phyloP scores from a whole-genome alignment of 2,888 invertebrate species.

The Leptinotarsa haldemani region DNA sequence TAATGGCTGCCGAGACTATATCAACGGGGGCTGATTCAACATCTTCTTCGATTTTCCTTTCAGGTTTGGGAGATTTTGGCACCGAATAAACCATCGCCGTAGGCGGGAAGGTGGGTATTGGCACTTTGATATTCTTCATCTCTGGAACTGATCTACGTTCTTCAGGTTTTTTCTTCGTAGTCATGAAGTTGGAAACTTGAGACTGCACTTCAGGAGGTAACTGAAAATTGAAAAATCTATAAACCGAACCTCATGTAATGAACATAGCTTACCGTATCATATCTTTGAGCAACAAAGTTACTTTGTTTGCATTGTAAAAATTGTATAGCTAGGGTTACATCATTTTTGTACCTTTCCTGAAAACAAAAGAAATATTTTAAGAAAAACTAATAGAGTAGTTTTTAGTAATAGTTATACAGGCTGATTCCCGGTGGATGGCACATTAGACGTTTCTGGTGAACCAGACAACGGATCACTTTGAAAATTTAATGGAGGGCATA shows the following conservation, averaged over 20 bases:
- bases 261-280: conserved; percentile 80
- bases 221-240: conserved; percentile 68
- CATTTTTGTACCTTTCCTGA: conserved; percentile 93
- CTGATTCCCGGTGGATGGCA: no score
- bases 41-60: conserved; percentile 66
- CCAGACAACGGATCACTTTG: no score
- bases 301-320: conserved; percentile 94
- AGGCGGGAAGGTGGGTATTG: conserved; percentile 84
- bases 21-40: conserved; percentile 75
- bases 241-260: background rate
- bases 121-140: conserved; percentile 77
- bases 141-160: conserved; percentile 63
- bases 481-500: no score
- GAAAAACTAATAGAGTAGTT: no score
- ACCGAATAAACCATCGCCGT: conserved; percentile 84
- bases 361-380: conserved; percentile 60
- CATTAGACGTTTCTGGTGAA: no score
- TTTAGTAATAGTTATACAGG: no score
- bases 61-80: conserved; percentile 64
- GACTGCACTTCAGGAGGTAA: conserved; percentile 92
- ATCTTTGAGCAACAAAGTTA: conserved; percentile 91
- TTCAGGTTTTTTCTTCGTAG: conserved; percentile 72
- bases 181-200: conserved; percentile 83
- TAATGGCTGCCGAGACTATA: conserved; percentile 86
- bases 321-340: conserved; percentile 93